Conservation (phyloP, 2,113 vertebrate genomes). For the Acrocephalus kingi region DNA sequence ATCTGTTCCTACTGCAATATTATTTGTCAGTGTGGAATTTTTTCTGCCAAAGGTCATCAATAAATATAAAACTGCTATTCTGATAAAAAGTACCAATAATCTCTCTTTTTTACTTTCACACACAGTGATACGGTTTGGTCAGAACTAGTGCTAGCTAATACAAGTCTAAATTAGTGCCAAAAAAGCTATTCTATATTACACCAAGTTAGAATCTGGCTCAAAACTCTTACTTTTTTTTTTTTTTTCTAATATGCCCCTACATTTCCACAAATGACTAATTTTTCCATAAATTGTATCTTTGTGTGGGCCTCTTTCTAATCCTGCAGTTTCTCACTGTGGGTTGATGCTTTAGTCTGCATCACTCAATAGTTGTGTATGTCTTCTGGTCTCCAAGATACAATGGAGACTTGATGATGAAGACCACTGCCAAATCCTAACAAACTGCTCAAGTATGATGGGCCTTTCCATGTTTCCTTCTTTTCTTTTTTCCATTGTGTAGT, state of each 20-base stretch:
- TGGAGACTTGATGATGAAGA: not conserved
- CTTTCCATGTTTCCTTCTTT: not conserved
- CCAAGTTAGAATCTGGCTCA: constrained; percentile 24
- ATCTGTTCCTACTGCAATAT: not conserved
- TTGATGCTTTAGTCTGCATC: not conserved
- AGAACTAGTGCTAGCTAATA: not conserved
- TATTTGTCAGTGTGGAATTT: not conserved
- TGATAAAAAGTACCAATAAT: not conserved
- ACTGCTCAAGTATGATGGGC: not conserved
- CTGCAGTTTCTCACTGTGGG: not conserved
- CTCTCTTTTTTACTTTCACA: not conserved
- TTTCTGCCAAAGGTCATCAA: not conserved
- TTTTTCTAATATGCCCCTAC: not conserved
- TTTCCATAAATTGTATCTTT: constrained; percentile 22
- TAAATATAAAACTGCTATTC: not conserved
- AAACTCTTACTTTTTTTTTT: not conserved
- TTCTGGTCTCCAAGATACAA: constrained; percentile 16
- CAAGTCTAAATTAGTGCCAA: not conserved
- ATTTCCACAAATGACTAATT: not conserved
- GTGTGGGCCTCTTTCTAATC: constrained; percentile 2
- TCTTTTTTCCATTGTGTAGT: not conserved
- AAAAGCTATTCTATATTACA: not conserved
- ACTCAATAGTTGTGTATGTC: not conserved
- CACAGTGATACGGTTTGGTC: not conserved
- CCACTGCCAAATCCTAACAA: constrained; percentile 4